Percentiles rank a stretch among this genome's conserved stretches.
phyloP scores from a whole-genome alignment of 2,797 vertebrate species.

The Microcaecilia unicolor region DNA sequence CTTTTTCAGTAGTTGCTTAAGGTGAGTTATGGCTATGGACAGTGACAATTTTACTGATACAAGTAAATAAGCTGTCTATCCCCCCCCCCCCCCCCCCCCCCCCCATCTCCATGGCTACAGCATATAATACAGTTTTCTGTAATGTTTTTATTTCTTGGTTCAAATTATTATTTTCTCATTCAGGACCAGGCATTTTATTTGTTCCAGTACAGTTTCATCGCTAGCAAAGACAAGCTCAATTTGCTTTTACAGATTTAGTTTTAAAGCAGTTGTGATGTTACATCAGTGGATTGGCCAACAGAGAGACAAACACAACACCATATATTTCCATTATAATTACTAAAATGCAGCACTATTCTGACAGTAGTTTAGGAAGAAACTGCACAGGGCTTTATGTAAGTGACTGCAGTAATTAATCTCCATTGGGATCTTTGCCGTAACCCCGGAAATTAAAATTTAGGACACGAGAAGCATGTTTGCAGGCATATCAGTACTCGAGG shows the following conservation, averaged over 20 bases:
- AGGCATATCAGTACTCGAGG: slow-evolving; percentile 30
- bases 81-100: too few relatives aligned
- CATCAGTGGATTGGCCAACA: slow-evolving; percentile 10
- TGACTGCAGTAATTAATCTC: slow-evolving; percentile 57
- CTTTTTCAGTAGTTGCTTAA: too few relatives aligned
- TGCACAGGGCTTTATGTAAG: slow-evolving; percentile 29
- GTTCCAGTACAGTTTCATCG: slow-evolving; percentile 3
- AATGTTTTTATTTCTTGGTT: not conserved
- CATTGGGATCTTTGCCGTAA: slow-evolving; percentile 39
- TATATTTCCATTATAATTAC: slow-evolving; percentile 46
- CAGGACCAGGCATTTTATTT: not conserved
- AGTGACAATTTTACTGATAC: too few relatives aligned
- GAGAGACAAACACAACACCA: slow-evolving; percentile 11
- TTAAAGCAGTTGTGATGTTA: too few relatives aligned
- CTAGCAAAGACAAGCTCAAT: too few relatives aligned
- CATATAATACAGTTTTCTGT: too few relatives aligned
- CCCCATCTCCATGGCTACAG: too few relatives aligned
- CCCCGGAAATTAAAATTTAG: slow-evolving; percentile 52
- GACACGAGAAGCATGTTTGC: slow-evolving; percentile 28
- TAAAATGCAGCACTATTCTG: slow-evolving; percentile 24
- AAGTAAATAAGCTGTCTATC: too few relatives aligned
- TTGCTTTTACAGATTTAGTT: too few relatives aligned
- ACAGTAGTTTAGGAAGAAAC: slow-evolving; percentile 36
- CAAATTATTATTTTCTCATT: slow-evolving; percentile 7
- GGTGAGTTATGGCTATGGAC: too few relatives aligned